These are phyloP conservation scores for Smutsia temminckii DNA, from an alignment of 2,797 vertebrate genomes.

Conservation along the genomic window DNA sequence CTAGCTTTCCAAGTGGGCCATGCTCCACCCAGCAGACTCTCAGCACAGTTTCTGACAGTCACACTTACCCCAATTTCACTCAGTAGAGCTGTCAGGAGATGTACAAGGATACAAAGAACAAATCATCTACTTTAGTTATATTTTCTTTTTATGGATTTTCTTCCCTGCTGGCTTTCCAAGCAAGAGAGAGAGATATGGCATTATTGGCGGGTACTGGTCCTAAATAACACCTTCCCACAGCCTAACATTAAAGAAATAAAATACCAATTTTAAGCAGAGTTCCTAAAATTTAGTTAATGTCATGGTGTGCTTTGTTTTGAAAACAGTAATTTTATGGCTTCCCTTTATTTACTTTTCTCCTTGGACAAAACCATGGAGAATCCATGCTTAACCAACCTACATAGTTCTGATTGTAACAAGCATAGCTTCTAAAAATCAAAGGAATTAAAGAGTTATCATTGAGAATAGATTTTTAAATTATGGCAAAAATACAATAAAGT, in stretches of 20 bases:
- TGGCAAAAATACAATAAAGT: conserved; percentile 37
- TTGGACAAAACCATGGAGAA: conserved; percentile 41
- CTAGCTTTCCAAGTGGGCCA: conserved; percentile 45
- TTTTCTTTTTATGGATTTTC: not conserved
- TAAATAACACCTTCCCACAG: conserved; percentile 17
- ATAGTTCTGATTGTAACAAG: conserved; percentile 36
- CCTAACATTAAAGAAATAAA: conserved; percentile 9
- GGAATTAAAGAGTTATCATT: conserved; percentile 33
- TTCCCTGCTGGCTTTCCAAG: not conserved
- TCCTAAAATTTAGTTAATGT: conserved; percentile 47
- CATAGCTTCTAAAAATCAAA: conserved; percentile 38
- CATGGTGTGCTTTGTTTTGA: not conserved
- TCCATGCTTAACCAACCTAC: not conserved
- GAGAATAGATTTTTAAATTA: conserved; percentile 46
- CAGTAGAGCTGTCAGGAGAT: not conserved
- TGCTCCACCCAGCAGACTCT: not conserved
- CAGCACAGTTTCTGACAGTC: conserved; percentile 30
- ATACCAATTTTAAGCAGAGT: not conserved
- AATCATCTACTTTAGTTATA: not conserved
- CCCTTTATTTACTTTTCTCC: conserved; percentile 28
- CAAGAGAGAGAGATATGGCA: not conserved
- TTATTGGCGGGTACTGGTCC: not conserved
- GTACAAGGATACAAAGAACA: not conserved
- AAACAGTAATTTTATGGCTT: conserved; percentile 14
- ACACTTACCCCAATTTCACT: conserved; percentile 12